Evolutionary conservation across 2,113 vertebrate species (phyloP), one percentile per base, ranked within the genome.

Genomic region (Catagonus wagneri): DNA sequence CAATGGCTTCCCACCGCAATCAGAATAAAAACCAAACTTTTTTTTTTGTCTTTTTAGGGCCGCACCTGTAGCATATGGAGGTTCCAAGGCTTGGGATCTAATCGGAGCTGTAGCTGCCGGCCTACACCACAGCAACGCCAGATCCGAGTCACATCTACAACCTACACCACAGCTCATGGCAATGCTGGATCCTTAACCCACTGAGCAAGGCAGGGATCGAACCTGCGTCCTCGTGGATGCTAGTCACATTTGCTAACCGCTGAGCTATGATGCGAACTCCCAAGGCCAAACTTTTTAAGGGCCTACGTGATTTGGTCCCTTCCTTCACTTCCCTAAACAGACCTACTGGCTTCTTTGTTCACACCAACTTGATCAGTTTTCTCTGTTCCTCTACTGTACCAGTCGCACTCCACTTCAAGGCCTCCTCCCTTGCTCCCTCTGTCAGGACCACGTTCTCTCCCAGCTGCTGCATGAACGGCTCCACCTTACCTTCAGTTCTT

Each of bases 1-100:
- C 56, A 89, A 25, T 76, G 32, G 36, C 65, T 74, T 87, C 32
- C 39, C 58, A 87, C 4, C 90, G 7, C 44, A 95, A 89, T 75
- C 10, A 84, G 13, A 72, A 96, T 75, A 91, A 96, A 96, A 89
- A 71, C 32, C 75, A 56, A 60, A 44, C 44, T 44, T 44, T 44
- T 44, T 44, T 44, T 44, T 44, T 44, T 44, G 44, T 44, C 44
- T 44, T 44, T 44, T 44, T 44, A 44, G 44, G 44, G 44, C 44
- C 8, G 44, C 44, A 44, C 8, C 4, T 8, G 4, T 8, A 44
- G 44, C 44, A 44, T 44, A 44, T 8, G 44, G 44, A 44, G 44
- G 44, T 44, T 44, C 44, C 44, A 4, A 44, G 44, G 44, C 44
- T 44, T 44, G 44, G 44, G 44, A 8, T 44, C 44, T 44, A 44